Evolutionary conservation across 1,140 invertebrate genomes (phyloP).

Genomic region (Heliconius hermathena): DNA sequence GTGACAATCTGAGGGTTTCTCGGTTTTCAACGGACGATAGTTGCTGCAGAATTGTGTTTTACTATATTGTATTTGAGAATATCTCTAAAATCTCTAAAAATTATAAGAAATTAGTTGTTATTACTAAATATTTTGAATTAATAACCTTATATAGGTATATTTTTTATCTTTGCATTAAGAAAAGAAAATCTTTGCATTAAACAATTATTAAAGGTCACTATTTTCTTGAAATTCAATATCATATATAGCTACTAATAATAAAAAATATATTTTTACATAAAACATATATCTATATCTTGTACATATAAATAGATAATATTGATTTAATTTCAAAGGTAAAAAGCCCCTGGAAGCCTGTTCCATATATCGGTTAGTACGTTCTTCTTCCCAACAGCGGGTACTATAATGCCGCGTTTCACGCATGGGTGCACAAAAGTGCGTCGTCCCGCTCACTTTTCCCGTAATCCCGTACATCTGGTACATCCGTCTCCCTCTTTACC

Average conservation of each 20-base stretch:
- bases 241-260: too few relatives aligned
- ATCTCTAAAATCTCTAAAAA: not conserved
- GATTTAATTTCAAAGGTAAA: not conserved
- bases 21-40: not conserved
- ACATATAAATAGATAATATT: not conserved
- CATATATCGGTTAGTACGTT: constrained; percentile 58
- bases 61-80: not conserved
- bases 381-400: constrained; percentile 46
- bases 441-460: constrained; percentile 64
- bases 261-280: too few relatives aligned
- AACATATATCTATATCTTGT: too few relatives aligned
- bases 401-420: constrained; percentile 74
- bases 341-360: not conserved
- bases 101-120: not conserved
- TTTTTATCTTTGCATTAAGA: too few relatives aligned
- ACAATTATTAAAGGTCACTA: too few relatives aligned
- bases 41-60: not conserved
- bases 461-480: constrained; percentile 32
- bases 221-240: too few relatives aligned
- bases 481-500: constrained; percentile 33
- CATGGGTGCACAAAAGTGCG: constrained; percentile 74
- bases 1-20: constrained; percentile 33
- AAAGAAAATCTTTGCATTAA: too few relatives aligned
- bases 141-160: too few relatives aligned
- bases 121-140: too few relatives aligned